Conservation (phyloP, 2,888 invertebrate genomes). For the Stomorhina lunata region DNA sequence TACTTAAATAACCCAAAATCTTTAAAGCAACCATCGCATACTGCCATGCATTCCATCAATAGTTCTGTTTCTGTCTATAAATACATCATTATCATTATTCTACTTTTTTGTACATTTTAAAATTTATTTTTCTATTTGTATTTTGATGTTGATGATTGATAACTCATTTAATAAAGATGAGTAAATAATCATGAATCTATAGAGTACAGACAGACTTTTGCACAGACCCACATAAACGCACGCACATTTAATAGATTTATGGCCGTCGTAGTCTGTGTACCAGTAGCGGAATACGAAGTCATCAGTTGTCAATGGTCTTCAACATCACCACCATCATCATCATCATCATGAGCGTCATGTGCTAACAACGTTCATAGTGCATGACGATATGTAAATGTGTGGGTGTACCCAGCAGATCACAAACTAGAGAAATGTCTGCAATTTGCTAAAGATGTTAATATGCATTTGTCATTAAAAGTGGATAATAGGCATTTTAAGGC, state of each 20-base stretch:
- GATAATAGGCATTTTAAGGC: too few relatives aligned
- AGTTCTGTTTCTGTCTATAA: not conserved
- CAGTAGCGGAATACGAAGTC: too few relatives aligned
- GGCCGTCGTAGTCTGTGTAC: too few relatives aligned
- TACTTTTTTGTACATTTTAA: not conserved
- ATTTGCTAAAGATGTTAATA: not conserved
- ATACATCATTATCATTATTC: constrained; percentile 11
- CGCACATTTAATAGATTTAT: not conserved
- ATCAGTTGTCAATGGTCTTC: constrained; percentile 1
- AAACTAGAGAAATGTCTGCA: not conserved
- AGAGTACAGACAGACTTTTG: not conserved
- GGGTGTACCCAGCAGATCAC: too few relatives aligned
- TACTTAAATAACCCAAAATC: not conserved
- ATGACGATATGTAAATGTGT: not conserved
- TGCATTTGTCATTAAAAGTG: too few relatives aligned
- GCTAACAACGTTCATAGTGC: constrained; percentile 14
- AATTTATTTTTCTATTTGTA: constrained; percentile 31
- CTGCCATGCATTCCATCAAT: not conserved
- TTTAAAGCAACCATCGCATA: not conserved
- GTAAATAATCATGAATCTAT: constrained; percentile 51
- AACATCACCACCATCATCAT: too few relatives aligned
- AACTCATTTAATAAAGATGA: constrained; percentile 60
- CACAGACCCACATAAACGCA: not conserved
- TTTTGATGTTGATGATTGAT: constrained; percentile 58
- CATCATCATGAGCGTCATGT: too few relatives aligned